These are phyloP conservation scores for Heliconius charithonia DNA, from an alignment of 2,888 invertebrate species.

Conservation along the genomic window DNA sequence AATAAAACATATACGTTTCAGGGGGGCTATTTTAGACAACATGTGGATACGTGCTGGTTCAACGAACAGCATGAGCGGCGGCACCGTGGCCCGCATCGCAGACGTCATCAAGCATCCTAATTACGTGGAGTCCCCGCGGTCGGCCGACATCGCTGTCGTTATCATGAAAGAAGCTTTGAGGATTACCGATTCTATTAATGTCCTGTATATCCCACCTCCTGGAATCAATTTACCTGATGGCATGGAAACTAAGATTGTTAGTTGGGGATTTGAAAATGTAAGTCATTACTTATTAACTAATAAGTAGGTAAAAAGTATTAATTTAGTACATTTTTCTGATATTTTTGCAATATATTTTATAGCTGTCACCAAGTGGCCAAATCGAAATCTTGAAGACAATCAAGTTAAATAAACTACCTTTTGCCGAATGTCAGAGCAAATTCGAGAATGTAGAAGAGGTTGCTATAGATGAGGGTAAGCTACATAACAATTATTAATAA, in stretches of 20 bases:
- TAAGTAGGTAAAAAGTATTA: neutral
- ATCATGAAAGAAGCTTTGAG: constrained; percentile 50
- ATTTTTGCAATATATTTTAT: constrained; percentile 26
- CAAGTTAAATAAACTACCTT: constrained; percentile 55
- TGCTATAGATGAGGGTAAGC: constrained; percentile 59
- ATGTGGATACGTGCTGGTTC: constrained; percentile 64
- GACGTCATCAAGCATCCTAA: constrained; percentile 56
- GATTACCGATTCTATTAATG: constrained; percentile 52
- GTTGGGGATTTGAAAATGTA: constrained; percentile 70
- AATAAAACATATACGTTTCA: constrained; percentile 43
- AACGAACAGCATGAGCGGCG: constrained; percentile 61
- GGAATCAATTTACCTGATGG: constrained; percentile 56
- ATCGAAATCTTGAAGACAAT: constrained; percentile 56
- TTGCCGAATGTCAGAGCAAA: constrained; percentile 50
- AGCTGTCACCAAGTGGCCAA: constrained; percentile 56
- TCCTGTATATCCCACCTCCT: constrained; percentile 60
- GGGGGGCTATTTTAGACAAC: constrained; percentile 55
- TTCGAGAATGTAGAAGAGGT: constrained; percentile 49
- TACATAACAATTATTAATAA: neutral
- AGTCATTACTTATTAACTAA: constrained; percentile 44
- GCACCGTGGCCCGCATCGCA: constrained; percentile 49
- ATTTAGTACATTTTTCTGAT: neutral
- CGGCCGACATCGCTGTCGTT: constrained; percentile 58
- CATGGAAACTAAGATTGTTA: constrained; percentile 55
- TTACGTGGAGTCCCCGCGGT: constrained; percentile 56